Evolutionary conservation across 2,888 invertebrate species (phyloP).

Genomic region (Endotricha flammealis): DNA sequence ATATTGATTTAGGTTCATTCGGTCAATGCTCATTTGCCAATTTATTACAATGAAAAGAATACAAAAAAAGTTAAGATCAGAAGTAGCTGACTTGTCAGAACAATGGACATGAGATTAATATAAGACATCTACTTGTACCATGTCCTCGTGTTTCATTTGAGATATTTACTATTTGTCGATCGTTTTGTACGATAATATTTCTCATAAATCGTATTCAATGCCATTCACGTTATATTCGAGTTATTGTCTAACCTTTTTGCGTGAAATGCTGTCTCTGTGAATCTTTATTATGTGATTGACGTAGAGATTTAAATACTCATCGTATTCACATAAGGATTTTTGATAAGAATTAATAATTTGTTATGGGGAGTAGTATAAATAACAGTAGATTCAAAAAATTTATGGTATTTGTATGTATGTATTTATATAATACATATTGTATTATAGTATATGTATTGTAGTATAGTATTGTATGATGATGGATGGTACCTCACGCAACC

Average conservation of each 20-base stretch:
- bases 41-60: too few relatives aligned
- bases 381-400: too few relatives aligned
- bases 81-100: constrained; percentile 47
- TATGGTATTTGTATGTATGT: too few relatives aligned
- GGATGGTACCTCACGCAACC: too few relatives aligned
- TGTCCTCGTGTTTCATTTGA: constrained; percentile 30
- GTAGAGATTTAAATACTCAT: not conserved
- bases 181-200: constrained; percentile 38
- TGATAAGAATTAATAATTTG: not conserved
- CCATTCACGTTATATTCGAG: constrained; percentile 29
- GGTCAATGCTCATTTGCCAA: too few relatives aligned
- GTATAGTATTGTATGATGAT: too few relatives aligned
- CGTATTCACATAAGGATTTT: not conserved
- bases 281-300: constrained; percentile 5
- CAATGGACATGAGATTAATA: constrained; percentile 35
- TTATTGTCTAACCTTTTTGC: constrained; percentile 11
- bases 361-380: too few relatives aligned
- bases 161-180: constrained; percentile 37
- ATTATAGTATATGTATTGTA: too few relatives aligned
- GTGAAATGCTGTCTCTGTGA: constrained; percentile 8
- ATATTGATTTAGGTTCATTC: too few relatives aligned
- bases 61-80: too few relatives aligned
- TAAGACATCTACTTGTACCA: constrained; percentile 34
- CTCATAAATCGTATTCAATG: constrained; percentile 45
- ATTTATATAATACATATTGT: too few relatives aligned